Percentiles rank a stretch among this genome's conserved stretches.
Evolutionary conservation across 2,797 vertebrate species (phyloP).

Genomic region (Rhabdomys pumilio): DNA sequence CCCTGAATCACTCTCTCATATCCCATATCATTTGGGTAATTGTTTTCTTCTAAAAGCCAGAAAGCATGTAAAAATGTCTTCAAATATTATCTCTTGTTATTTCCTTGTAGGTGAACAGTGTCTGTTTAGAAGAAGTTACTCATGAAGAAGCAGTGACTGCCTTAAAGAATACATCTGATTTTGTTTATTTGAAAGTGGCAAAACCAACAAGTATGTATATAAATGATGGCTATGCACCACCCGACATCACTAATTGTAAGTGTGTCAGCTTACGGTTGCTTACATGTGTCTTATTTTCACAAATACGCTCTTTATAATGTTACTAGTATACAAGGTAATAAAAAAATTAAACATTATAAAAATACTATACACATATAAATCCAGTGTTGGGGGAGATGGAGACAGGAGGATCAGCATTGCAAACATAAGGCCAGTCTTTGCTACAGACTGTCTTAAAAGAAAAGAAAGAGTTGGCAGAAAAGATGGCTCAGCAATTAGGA

Average conservation of each 20-base stretch:
- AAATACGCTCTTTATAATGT: not conserved
- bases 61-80: constrained; percentile 43
- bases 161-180: constrained; percentile 98
- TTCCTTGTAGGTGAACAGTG: constrained; percentile 94
- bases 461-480: not conserved
- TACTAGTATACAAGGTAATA: not conserved
- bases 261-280: constrained; percentile 90
- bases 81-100: constrained; percentile 45
- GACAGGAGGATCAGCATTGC: not conserved
- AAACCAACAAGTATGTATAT: constrained; percentile 97
- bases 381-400: not conserved
- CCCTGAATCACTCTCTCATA: not conserved
- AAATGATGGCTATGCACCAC: constrained; percentile 96
- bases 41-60: constrained; percentile 53
- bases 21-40: not conserved
- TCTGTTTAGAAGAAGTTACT: constrained; percentile 96
- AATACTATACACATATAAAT: not conserved
- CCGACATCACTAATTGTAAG: constrained; percentile 97
- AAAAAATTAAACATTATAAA: constrained; percentile 38
- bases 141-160: constrained; percentile 98
- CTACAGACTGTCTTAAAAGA: not conserved
- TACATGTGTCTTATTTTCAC: constrained; percentile 57
- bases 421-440: not conserved
- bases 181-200: constrained; percentile 97
- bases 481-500: not conserved